Evolutionary conservation across 23 tunicate species (phyloP).

Genomic region (Botrylloides violaceus): DNA sequence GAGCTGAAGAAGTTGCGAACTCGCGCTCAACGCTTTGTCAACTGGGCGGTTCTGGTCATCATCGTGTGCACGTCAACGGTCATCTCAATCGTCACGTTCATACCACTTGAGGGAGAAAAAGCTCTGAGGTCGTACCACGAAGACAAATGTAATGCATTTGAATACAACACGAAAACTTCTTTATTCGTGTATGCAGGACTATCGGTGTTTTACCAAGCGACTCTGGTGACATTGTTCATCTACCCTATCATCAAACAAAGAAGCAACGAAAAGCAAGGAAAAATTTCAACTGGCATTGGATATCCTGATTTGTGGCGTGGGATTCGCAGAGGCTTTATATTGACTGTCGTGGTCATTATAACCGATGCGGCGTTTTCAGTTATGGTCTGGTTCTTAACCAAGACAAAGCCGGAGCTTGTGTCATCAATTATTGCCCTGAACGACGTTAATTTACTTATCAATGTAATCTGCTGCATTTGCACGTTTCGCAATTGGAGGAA

Average conservation of each 20-base stretch:
- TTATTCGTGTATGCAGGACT: slow-evolving; percentile 18
- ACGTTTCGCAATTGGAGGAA: slow-evolving; percentile 26
- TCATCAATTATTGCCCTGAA: slow-evolving; percentile 23
- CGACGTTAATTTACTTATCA: slow-evolving; percentile 17
- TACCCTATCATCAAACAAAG: slow-evolving; percentile 17
- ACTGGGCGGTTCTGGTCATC: slow-evolving; percentile 12
- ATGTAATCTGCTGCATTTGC: slow-evolving; percentile 22
- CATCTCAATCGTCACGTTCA: slow-evolving; percentile 3
- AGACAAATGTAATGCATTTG: slow-evolving; percentile 19
- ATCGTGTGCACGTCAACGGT: slow-evolving; percentile 9
- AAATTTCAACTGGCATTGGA: not conserved
- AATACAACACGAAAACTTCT: slow-evolving; percentile 14
- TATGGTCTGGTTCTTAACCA: slow-evolving; percentile 19
- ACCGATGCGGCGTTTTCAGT: slow-evolving; percentile 7
- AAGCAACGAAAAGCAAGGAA: not conserved
- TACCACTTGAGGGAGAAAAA: slow-evolving; percentile 7
- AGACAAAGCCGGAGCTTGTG: not conserved
- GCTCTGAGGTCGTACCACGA: slow-evolving; percentile 8
- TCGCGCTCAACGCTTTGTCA: not conserved
- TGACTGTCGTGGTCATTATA: slow-evolving; percentile 15
- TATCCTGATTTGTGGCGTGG: slow-evolving; percentile 30
- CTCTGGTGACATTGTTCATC: slow-evolving; percentile 26
- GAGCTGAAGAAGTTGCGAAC: slow-evolving; percentile 19
- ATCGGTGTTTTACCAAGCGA: slow-evolving; percentile 12
- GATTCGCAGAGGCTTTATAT: slow-evolving; percentile 14